A percentile compares a stretch with the other conserved stretches of the same genome.
phyloP scores from a whole-genome alignment of 2,797 vertebrate species.

The Orestias chungarensis region DNA sequence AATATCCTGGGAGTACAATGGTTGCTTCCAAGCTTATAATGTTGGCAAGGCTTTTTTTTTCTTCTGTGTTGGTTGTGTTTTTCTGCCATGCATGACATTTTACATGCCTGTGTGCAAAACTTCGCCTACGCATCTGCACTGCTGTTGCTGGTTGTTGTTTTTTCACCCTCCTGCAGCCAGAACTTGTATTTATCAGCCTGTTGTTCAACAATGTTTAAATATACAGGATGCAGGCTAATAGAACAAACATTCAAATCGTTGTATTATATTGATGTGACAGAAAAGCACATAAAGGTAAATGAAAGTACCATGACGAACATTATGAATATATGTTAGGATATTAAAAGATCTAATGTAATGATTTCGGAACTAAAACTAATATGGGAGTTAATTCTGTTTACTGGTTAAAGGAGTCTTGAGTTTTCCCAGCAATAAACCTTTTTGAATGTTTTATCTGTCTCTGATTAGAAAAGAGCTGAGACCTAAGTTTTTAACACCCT shows the following conservation, averaged over 20 bases:
- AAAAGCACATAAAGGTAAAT: not conserved
- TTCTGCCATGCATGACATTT: not conserved
- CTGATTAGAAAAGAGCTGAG: too few species aligned
- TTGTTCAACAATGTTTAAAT: not conserved
- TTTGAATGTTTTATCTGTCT: not conserved
- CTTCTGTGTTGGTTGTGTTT: not conserved
- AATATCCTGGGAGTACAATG: not conserved
- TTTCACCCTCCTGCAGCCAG: not conserved
- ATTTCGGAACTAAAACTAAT: not conserved
- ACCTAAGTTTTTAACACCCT: too few species aligned
- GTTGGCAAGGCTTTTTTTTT: not conserved
- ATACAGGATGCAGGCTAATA: not conserved
- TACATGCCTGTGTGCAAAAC: not conserved
- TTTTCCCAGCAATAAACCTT: not conserved
- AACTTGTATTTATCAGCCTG: not conserved
- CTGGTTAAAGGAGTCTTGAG: not conserved
- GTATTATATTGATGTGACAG: not conserved
- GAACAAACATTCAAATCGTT: not conserved
- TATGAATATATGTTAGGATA: not conserved
- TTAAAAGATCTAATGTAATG: not conserved
- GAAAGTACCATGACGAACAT: not conserved
- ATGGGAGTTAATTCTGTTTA: not conserved
- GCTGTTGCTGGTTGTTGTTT: not conserved
- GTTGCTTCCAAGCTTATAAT: too few species aligned
- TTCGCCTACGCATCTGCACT: not conserved